phyloP scores from a whole-genome alignment of 37 sponge, comb jelly and placozoan species.

The Axinella damicornis region DNA sequence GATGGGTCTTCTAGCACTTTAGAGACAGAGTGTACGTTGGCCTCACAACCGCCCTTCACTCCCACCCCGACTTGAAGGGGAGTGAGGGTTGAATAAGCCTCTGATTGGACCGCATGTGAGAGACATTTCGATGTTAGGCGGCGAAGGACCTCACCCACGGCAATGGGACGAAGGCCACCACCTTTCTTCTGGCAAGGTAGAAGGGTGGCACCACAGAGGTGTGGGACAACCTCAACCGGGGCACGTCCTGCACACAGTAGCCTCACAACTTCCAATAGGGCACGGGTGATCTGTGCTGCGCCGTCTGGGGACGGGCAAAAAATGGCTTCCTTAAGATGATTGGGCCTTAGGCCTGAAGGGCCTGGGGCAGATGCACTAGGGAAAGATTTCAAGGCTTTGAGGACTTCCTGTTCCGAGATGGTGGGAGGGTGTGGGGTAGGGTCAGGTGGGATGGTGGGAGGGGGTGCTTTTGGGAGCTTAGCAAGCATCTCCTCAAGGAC shows the following conservation, averaged over 20 bases:
- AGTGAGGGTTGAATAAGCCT: not conserved
- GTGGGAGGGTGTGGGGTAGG: not conserved
- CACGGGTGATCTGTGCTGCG: not conserved
- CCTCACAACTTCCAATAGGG: not conserved
- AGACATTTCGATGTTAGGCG: conserved; percentile 23
- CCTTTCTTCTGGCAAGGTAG: not conserved
- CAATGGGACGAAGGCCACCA: conserved; percentile 34
- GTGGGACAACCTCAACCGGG: not conserved
- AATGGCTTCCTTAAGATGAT: conserved; percentile 27
- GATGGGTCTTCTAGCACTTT: no score
- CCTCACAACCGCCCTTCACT: conserved; percentile 8
- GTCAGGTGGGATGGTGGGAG: not conserved
- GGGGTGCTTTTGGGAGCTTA: not conserved
- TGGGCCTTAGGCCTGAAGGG: conserved; percentile 22
- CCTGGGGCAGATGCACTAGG: conserved; percentile 30
- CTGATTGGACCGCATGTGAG: not conserved
- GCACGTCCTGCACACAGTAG: not conserved
- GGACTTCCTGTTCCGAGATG: not conserved
- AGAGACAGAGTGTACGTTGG: conserved; percentile 1
- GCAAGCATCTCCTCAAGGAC: conserved; percentile 2
- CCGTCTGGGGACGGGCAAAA: conserved; percentile 13
- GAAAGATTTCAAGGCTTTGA: not conserved
- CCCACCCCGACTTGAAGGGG: conserved; percentile 22
- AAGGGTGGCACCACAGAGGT: conserved; percentile 10
- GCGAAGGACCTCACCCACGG: conserved; percentile 14